Evolutionary conservation across 2,888 invertebrate genomes (phyloP), one percentile per base, ranked within the genome.

Genomic region (Atethmia centrago): DNA sequence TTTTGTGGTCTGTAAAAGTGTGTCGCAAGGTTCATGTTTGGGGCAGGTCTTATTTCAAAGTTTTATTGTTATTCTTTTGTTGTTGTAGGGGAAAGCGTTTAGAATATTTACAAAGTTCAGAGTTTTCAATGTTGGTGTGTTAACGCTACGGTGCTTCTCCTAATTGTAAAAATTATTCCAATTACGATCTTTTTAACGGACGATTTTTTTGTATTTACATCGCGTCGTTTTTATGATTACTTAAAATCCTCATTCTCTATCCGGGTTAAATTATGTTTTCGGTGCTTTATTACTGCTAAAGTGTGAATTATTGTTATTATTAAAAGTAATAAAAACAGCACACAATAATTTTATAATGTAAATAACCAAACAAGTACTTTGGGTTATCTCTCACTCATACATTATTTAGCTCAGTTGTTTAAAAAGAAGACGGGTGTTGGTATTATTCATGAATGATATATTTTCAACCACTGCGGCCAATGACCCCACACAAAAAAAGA

Each of bases 11-110:
- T n/a, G 49, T 79, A 74, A 59, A 66, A 76, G 53, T 61, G 31
- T 81, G 56, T 66, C 64, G 49, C 74, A 72, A 59, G 75, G 68
- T 64, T 76, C 42, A 68, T 79, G n/a, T 68, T 63, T 73, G 21
- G 70, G 74, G 31, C 70, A 62, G 51, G 59, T 63, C 55, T 69
- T 85, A 69, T 82, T 71, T 65, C 53, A 45, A 76, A 76, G 59
- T 86, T 77, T 77, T 83, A 64, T 73, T 67, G 40, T 59, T 70
- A 62, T 71, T 71, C 61, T 70, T 82, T 74, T 67, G 56, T 66
- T 80, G 45, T 67, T 74, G 53, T 56, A 70, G 12, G 5, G 12
- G 45, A 47, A 19, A 16, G 36, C 56, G 7, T 64, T 31, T 67
- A 55, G 16, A 64, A 63, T 59, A 40, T 68, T 58, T 14, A 59